Base-by-base conservation (phyloP, 2,888 invertebrate species). In the Villa cingulata region DNA sequence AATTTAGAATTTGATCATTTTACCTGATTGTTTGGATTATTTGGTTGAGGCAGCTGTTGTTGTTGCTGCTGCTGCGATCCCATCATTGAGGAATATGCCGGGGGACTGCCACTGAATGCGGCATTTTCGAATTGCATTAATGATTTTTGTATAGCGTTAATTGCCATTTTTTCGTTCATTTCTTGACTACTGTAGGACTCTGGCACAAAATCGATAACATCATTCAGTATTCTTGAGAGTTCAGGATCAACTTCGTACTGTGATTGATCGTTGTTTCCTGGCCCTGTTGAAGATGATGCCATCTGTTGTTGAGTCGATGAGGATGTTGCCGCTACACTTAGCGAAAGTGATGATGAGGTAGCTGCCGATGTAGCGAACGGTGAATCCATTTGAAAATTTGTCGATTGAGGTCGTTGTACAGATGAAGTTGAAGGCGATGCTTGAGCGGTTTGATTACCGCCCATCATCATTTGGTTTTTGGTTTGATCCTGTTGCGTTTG, bases 141-240 rank as follows among this genome's bases (percentile, higher is more conserved):
- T 58, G 86, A 86, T 65, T 87, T 84, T 62, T 89, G 86, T 61
- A 95, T 95, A 41, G 84, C 88, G 62, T 83, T 86, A 53, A 94
- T 94, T 52, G 86, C 86, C 69, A 82, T 79, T 63, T 83, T 83
- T 62, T 86, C 86, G 60, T 78, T 79, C 39, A 60, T 58, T 49
- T 62, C 61, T 50, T 62, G 61, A 32, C 62, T 60, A 46, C 62
- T 62, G 45, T 48, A 51, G 15, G 44, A 34, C 41, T 85, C 85
- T 50, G 83, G 80, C 65, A 82, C 81, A 61, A 82, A 79, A 54
- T 88, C 87, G 62, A 88, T 84, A 51, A 89, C 83, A 65, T 84
- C 82, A 70, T 92, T 89, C 56, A 92, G 70, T 56, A 92, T 80
- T 59, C 86, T 85, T 4, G 88, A 87, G 45, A 92, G 72, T 51